phyloP scores from a whole-genome alignment of 2,797 vertebrate genomes.

The Dryobates pubescens region DNA sequence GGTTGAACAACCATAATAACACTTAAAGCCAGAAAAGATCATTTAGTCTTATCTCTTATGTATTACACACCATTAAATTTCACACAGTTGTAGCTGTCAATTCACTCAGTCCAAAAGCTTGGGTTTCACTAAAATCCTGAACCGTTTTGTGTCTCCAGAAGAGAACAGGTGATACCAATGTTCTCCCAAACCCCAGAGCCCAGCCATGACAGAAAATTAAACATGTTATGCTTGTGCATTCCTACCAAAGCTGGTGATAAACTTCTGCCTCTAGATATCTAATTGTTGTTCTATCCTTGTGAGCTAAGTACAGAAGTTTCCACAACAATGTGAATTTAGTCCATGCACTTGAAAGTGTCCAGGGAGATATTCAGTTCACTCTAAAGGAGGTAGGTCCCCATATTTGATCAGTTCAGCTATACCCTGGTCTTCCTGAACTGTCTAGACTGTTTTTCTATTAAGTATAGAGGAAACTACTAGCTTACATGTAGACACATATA shows the following conservation, averaged over 20 bases:
- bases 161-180: background rate
- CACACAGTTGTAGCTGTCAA: background rate
- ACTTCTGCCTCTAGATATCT: background rate
- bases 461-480: background rate
- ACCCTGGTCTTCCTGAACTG: background rate
- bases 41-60: background rate
- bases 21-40: background rate
- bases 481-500: background rate
- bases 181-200: background rate
- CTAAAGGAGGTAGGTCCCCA: background rate
- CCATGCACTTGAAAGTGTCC: background rate
- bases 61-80: background rate
- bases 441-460: background rate
- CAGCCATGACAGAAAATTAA: background rate
- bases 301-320: background rate
- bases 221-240: rapidly evolving
- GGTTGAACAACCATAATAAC: background rate
- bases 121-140: background rate
- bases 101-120: background rate
- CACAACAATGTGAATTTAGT: background rate
- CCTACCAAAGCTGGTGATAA: background rate
- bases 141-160: background rate
- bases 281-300: background rate
- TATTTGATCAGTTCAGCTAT: background rate
- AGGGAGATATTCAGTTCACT: background rate